Percentiles rank a stretch among this genome's conserved stretches.
These are phyloP conservation scores for Pseudoatta argentina DNA, from an alignment of 1,140 invertebrate species.

Conservation along the genomic window DNA sequence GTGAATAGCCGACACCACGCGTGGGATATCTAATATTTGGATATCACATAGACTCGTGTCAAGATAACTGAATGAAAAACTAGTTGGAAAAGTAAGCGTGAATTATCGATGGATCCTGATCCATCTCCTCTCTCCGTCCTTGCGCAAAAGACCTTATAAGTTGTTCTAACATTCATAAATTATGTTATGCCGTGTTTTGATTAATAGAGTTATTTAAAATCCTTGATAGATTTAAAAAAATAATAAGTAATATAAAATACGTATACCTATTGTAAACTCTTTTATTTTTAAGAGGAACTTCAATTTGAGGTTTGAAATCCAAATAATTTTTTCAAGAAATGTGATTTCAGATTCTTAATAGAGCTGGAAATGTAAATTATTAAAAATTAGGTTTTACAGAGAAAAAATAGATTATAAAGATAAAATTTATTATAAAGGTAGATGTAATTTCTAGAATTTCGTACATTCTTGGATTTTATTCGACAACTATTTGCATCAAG, in stretches of 20 bases:
- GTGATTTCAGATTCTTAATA: neutral
- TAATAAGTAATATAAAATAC: neutral
- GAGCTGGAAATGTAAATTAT: neutral
- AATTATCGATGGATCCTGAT: constrained; percentile 3
- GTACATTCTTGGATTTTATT: neutral
- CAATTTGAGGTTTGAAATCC: neutral
- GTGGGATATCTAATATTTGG: constrained; percentile 57
- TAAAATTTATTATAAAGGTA: neutral
- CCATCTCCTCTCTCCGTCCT: neutral
- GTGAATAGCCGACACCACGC: constrained; percentile 3
- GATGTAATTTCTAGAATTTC: neutral
- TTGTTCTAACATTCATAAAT: neutral
- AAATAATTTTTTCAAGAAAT: neutral
- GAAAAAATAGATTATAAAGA: neutral
- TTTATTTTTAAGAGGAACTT: neutral
- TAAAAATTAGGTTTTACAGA: neutral
- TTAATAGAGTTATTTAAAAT: neutral
- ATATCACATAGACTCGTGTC: constrained; percentile 34
- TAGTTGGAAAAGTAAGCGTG: constrained; percentile 33
- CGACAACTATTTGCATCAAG: neutral
- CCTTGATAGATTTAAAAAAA: neutral
- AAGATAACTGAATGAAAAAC: constrained; percentile 24
- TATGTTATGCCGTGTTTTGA: neutral
- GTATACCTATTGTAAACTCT: neutral
- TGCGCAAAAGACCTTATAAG: neutral